These are phyloP conservation scores for Oncorhynchus mykiss DNA, from an alignment of 2,113 vertebrate species.

Conservation along the genomic window DNA sequence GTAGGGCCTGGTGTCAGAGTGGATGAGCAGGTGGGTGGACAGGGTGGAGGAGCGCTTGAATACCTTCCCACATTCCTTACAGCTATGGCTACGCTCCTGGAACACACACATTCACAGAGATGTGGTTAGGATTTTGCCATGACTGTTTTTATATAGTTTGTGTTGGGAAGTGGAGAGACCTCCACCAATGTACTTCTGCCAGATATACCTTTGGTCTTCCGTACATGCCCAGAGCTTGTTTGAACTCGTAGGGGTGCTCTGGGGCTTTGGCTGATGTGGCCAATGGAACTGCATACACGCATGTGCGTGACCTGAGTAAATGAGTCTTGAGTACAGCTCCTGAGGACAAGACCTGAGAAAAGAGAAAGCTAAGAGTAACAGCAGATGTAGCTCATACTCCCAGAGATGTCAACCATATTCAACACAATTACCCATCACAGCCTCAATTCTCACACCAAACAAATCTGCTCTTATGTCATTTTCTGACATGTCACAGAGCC, in stretches of 20 bases:
- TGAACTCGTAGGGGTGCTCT: slow-evolving; percentile 43
- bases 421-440: no score
- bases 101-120: slow-evolving; percentile 12
- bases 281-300: slow-evolving; percentile 35
- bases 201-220: slow-evolving; percentile 58
- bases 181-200: neutral
- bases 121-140: neutral
- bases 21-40: slow-evolving; percentile 76
- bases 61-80: slow-evolving; percentile 73
- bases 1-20: slow-evolving; percentile 78
- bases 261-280: slow-evolving; percentile 4
- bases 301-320: slow-evolving; percentile 21
- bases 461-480: neutral
- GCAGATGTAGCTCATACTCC: neutral
- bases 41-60: slow-evolving; percentile 71
- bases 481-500: neutral
- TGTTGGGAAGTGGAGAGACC: neutral
- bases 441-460: no score
- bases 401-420: no score
- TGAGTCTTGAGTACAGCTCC: slow-evolving; percentile 47
- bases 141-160: neutral
- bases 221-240: slow-evolving; percentile 18
- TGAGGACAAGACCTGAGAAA: slow-evolving; percentile 54
- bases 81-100: slow-evolving; percentile 75
- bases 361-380: slow-evolving; percentile 30